Evolutionary conservation across 2,888 invertebrate species (phyloP).

Genomic region (Epinotia bilunana): DNA sequence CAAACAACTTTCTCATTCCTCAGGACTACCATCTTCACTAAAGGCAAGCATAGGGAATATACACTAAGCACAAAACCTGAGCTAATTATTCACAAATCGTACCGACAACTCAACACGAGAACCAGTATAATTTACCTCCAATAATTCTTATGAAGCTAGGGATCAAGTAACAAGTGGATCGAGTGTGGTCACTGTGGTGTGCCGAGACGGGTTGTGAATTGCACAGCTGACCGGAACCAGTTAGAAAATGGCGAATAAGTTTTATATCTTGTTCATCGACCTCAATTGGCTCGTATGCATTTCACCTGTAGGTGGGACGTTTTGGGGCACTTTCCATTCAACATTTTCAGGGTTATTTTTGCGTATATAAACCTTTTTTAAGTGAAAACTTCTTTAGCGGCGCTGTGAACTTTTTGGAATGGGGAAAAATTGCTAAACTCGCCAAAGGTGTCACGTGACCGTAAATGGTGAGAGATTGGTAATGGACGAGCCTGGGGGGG

Average conservation of each 20-base stretch:
- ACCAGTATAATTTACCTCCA: not conserved
- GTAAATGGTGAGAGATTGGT: no score
- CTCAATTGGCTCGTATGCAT: constrained; percentile 28
- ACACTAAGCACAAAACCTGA: constrained; percentile 3
- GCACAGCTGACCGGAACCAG: constrained; percentile 33
- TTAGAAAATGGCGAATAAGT: constrained; percentile 43
- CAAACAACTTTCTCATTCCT: constrained; percentile 33
- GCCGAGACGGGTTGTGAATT: no score
- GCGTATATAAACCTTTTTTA: not conserved
- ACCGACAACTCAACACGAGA: not conserved
- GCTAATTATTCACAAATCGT: not conserved
- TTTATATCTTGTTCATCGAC: constrained; percentile 34
- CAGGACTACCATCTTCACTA: constrained; percentile 7
- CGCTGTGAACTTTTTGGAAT: no score
- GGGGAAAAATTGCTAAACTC: no score
- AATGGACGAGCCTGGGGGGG: no score
- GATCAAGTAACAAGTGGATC: not conserved
- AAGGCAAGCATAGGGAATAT: constrained; percentile 3
- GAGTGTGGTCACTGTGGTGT: not conserved
- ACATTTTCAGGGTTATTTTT: not conserved
- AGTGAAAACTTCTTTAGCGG: no score
- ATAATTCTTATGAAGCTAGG: not conserved
- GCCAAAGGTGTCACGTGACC: no score
- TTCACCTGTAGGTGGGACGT: constrained; percentile 30
- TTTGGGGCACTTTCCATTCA: not conserved